A percentile compares a stretch with the other conserved stretches of the same genome.
Evolutionary conservation across 2,797 vertebrate genomes (phyloP).

Genomic region (Halcyon leucocephala): DNA sequence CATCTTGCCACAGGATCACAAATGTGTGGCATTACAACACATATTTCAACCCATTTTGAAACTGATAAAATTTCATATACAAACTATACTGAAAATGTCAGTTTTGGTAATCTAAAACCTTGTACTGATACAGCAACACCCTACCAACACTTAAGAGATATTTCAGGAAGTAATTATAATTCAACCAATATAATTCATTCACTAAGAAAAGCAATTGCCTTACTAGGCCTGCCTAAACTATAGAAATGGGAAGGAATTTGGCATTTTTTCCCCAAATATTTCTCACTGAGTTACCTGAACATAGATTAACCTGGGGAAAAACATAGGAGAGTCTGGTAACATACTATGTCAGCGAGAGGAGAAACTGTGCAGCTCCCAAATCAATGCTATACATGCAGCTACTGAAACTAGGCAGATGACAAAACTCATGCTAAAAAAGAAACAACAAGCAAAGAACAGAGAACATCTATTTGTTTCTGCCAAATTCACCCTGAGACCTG

Average conservation of each 20-base stretch:
- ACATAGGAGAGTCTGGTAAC: fast-evolving
- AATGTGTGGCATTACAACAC: fast-evolving
- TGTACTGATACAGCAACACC: background rate
- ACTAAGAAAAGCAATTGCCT: background rate
- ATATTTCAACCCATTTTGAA: background rate
- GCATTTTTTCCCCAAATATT: background rate
- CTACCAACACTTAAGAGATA: background rate
- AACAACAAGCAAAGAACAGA: background rate
- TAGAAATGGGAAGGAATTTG: background rate
- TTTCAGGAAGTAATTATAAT: background rate
- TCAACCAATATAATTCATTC: background rate
- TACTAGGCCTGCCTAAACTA: background rate
- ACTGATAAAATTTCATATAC: background rate
- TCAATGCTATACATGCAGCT: background rate
- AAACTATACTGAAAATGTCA: background rate
- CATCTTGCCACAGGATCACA: background rate
- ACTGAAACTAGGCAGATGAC: fast-evolving
- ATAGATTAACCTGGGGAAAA: background rate
- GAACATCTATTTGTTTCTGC: background rate
- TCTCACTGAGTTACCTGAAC: background rate
- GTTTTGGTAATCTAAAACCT: background rate
- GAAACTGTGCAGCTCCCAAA: background rate
- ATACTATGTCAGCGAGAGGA: background rate
- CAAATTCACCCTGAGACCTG: background rate
- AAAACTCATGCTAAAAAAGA: background rate